Conservation (phyloP, 2,113 vertebrate genomes). For the Eulacestoma nigropectus region DNA sequence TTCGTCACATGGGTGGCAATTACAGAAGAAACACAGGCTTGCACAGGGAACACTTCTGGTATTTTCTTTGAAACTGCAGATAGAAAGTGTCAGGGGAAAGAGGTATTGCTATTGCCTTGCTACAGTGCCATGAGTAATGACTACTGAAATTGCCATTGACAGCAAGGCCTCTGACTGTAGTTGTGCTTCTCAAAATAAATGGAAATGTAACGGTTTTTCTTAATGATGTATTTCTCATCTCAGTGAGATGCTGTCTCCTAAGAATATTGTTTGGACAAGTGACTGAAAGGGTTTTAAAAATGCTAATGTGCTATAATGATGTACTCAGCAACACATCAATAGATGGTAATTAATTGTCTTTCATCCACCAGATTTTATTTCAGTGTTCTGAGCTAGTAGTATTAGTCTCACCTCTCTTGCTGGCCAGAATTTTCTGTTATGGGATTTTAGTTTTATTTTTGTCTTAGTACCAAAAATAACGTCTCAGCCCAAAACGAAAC, state of each 20-base stretch:
- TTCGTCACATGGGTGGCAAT: background rate
- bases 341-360: background rate
- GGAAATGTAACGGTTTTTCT: constrained; percentile 17
- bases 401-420: background rate
- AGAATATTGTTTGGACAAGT: background rate
- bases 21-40: background rate
- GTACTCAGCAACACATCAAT: background rate
- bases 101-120: background rate
- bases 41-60: background rate
- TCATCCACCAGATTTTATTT: background rate
- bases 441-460: background rate
- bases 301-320: background rate
- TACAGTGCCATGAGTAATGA: constrained; percentile 18
- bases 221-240: background rate
- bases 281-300: background rate
- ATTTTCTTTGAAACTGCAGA: background rate
- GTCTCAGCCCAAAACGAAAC: background rate
- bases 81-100: background rate
- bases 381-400: background rate
- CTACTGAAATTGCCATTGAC: constrained; percentile 17
- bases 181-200: constrained; percentile 8
- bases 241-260: background rate
- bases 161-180: background rate
- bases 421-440: background rate
- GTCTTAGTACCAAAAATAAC: background rate